A percentile compares a stretch with the other conserved stretches of the same genome.
Evolutionary conservation across 1,140 invertebrate genomes (phyloP).

Genomic region (Bombus sylvicola): DNA sequence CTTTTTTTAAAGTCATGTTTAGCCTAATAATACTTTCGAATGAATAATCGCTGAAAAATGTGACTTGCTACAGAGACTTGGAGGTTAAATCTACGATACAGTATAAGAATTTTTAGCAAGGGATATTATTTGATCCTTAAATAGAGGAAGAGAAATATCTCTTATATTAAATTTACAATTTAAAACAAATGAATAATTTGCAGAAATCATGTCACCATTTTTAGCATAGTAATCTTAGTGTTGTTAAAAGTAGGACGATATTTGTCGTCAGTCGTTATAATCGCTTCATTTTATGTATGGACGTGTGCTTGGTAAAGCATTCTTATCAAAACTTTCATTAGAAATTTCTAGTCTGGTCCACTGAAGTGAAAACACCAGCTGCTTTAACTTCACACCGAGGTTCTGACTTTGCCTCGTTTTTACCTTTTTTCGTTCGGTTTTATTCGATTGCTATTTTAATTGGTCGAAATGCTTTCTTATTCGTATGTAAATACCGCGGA

Average conservation of each 20-base stretch:
- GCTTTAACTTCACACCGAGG: not conserved
- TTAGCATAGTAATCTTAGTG: not conserved
- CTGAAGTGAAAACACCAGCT: not conserved
- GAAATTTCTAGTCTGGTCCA: not conserved
- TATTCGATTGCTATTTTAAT: conserved; percentile 14
- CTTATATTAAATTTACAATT: not conserved
- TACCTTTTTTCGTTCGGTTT: not conserved
- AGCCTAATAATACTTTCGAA: not conserved
- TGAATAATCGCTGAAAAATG: not conserved
- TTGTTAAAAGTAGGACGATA: not conserved
- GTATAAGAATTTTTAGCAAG: no score
- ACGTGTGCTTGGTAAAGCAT: not conserved
- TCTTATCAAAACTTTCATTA: not conserved
- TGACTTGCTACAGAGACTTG: not conserved
- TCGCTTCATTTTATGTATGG: not conserved
- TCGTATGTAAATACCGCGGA: not conserved
- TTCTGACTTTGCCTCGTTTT: conserved; percentile 13
- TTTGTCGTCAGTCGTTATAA: not conserved
- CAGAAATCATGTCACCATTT: not conserved
- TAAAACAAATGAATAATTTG: no score
- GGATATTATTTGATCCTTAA: no score
- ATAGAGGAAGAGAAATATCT: not conserved
- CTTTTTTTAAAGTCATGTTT: not conserved
- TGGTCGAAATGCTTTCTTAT: not conserved
- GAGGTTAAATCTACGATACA: not conserved